Percentiles rank a stretch among this genome's conserved stretches.
These are phyloP conservation scores for Hiodon alosoides DNA, from an alignment of 2,113 vertebrate genomes.

Conservation along the genomic window DNA sequence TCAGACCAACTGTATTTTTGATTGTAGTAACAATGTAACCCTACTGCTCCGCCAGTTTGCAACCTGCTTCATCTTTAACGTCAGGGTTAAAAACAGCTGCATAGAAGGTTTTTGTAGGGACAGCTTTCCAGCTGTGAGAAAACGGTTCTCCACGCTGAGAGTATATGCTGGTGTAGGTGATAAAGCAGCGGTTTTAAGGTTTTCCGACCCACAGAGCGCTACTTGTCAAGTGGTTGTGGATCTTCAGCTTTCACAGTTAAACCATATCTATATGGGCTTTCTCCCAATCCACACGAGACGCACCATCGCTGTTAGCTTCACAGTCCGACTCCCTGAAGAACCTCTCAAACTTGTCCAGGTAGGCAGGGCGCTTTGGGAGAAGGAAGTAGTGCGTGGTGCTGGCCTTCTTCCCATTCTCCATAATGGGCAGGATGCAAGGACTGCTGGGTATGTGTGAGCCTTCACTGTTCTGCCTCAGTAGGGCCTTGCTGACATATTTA, in stretches of 20 bases:
- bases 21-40: conserved; percentile 26
- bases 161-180: conserved; percentile 26
- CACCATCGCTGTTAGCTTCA: conserved; percentile 27
- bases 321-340: conserved; percentile 63
- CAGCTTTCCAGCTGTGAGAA: not conserved
- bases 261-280: conserved; percentile 51
- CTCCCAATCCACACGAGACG: conserved; percentile 50
- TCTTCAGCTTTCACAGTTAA: conserved; percentile 33
- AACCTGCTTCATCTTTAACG: conserved; percentile 34
- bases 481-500: conserved; percentile 85
- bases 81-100: not conserved
- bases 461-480: conserved; percentile 87
- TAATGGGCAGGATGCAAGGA: conserved; percentile 90
- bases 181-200: conserved; percentile 52
- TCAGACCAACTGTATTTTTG: not conserved
- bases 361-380: conserved; percentile 74
- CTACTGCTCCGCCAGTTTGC: too few relatives aligned
- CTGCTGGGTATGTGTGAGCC: conserved; percentile 51
- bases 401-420: conserved; percentile 82
- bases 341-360: conserved; percentile 72
- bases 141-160: not conserved
- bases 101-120: not conserved
- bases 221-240: conserved; percentile 36
- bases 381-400: conserved; percentile 94
- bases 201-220: conserved; percentile 36